A percentile compares a stretch with the other conserved stretches of the same genome.
These are phyloP conservation scores for Rhinogobius similis DNA, from an alignment of 2,113 vertebrate species.

Conservation along the genomic window DNA sequence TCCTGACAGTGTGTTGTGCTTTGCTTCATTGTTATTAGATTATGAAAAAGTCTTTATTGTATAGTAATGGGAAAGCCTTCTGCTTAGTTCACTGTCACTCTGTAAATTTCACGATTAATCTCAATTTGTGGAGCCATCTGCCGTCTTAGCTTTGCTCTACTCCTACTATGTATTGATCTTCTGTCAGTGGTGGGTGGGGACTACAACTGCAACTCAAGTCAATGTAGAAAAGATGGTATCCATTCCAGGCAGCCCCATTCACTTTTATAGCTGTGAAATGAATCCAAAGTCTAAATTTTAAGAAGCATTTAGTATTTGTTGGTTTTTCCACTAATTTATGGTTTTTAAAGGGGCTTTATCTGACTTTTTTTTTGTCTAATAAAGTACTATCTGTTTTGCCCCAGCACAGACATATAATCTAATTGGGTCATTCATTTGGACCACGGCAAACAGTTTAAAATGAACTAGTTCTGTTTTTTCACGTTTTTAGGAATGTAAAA, in stretches of 20 bases:
- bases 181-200: slow-evolving; percentile 2
- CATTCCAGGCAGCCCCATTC: neutral
- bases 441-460: too few species aligned
- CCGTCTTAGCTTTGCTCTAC: neutral
- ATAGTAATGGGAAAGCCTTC: slow-evolving; percentile 3
- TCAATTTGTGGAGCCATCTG: slow-evolving; percentile 8
- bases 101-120: slow-evolving; percentile 1
- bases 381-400: too few species aligned
- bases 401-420: too few species aligned
- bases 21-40: slow-evolving; percentile 6
- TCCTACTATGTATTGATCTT: slow-evolving; percentile 5
- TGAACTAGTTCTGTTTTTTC: too few species aligned
- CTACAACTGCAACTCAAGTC: neutral
- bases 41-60: slow-evolving; percentile 12
- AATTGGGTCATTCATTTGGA: too few species aligned
- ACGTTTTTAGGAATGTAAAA: too few species aligned
- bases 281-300: neutral
- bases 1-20: slow-evolving; percentile 5
- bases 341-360: too few species aligned
- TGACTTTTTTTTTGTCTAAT: too few species aligned
- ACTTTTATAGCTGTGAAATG: neutral
- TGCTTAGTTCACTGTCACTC: slow-evolving; percentile 9
- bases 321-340: too few species aligned
- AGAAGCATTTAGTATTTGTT: neutral
- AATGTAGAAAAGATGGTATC: neutral